These are phyloP conservation scores for Anoplolepis gracilipes DNA, from an alignment of 1,140 invertebrate genomes.

Conservation along the genomic window DNA sequence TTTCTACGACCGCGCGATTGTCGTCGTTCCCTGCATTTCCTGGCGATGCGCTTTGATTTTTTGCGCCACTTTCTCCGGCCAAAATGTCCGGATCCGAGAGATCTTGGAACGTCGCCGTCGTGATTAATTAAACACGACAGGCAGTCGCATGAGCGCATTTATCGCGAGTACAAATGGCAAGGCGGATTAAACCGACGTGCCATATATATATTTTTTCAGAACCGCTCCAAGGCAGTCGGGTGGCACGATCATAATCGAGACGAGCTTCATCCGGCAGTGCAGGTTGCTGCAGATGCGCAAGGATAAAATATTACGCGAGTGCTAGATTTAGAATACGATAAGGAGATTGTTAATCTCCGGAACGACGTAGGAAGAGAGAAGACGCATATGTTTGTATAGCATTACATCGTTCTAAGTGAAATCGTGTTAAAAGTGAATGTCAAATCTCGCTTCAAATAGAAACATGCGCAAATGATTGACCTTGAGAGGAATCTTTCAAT, in stretches of 20 bases:
- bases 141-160: slow-evolving; percentile 3
- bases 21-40: not conserved
- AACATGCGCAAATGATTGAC: slow-evolving; percentile 29
- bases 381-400: slow-evolving; percentile 43
- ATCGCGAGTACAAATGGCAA: slow-evolving; percentile 37
- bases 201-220: slow-evolving; percentile 32
- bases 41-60: slow-evolving; percentile 29
- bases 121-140: slow-evolving; percentile 33
- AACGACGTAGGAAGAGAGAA: slow-evolving; percentile 50
- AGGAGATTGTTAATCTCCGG: slow-evolving; percentile 55
- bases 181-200: slow-evolving; percentile 25
- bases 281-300: slow-evolving; percentile 58
- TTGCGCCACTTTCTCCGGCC: slow-evolving; percentile 61
- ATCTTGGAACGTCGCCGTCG: slow-evolving; percentile 18
- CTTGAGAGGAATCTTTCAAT: slow-evolving; percentile 3
- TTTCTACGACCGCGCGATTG: not conserved
- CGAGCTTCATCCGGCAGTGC: slow-evolving; percentile 58
- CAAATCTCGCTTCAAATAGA: slow-evolving; percentile 27
- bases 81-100: slow-evolving; percentile 18
- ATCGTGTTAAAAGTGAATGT: slow-evolving; percentile 62
- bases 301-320: slow-evolving; percentile 62
- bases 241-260: slow-evolving; percentile 67
- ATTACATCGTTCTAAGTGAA: slow-evolving; percentile 55
- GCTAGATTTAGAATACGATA: slow-evolving; percentile 63
- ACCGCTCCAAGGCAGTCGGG: slow-evolving; percentile 48